Percentiles rank a stretch among this genome's conserved stretches.
phyloP scores from a whole-genome alignment of 53 echinoderm and acorn worm species.

The Luidia sarsii region DNA sequence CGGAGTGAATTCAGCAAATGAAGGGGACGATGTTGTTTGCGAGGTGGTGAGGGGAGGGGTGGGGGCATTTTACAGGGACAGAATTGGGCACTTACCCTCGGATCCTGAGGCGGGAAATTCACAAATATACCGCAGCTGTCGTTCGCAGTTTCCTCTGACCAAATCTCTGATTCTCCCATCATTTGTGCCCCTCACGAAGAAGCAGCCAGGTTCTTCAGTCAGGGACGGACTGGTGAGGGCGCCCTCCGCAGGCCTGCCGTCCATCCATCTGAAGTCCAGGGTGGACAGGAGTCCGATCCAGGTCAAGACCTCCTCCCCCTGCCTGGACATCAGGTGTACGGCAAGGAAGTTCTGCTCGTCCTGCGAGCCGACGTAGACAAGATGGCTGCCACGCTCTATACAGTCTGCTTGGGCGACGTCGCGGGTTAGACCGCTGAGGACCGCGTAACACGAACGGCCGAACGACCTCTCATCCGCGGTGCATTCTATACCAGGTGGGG shows the following conservation, averaged over 20 bases:
- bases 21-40: too few species aligned
- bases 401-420: not conserved
- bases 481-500: too few species aligned
- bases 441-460: too few species aligned
- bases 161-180: not conserved
- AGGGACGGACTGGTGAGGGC: not conserved
- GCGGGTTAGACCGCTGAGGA: not conserved
- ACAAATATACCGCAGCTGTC: not conserved
- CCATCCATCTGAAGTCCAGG: not conserved
- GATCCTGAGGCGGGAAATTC: not conserved
- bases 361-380: not conserved
- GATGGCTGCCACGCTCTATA: not conserved
- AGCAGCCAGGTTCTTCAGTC: not conserved
- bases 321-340: too few species aligned
- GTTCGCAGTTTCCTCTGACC: not conserved
- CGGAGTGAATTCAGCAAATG: too few species aligned
- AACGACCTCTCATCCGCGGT: too few species aligned
- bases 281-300: not conserved
- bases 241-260: not conserved
- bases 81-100: too few species aligned
- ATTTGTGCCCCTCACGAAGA: not conserved
- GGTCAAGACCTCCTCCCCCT: not conserved
- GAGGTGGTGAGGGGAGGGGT: too few species aligned
- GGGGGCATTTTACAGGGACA: too few species aligned
- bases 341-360: not conserved